Conservation (phyloP, 2,113 vertebrate genomes). For the Planiliza haematocheilus region DNA sequence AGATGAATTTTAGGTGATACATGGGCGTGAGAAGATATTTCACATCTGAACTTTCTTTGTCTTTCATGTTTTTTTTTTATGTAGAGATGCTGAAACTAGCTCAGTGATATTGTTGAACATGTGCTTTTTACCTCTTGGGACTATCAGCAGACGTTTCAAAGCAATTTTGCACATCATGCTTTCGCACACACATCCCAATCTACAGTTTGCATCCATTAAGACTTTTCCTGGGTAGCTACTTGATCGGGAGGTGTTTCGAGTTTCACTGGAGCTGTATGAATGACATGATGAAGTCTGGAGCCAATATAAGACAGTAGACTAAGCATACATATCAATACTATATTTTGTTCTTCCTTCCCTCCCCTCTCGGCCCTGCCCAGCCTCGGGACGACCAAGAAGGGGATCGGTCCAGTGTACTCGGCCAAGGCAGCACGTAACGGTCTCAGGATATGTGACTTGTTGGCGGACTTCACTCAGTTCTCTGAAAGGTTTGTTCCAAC, state of each 20-base stretch:
- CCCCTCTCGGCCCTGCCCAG: constrained; percentile 77
- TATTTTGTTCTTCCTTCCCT: constrained; percentile 2
- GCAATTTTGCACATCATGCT: too few species aligned
- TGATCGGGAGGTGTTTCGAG: neutral
- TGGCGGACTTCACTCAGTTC: constrained; percentile 95
- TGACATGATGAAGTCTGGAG: neutral
- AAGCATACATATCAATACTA: constrained; percentile 10
- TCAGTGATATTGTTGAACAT: neutral
- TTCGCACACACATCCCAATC: neutral
- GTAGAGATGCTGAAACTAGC: constrained; percentile 2
- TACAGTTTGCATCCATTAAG: neutral
- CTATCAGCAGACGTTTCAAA: too few species aligned
- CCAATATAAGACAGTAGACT: neutral
- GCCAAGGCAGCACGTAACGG: constrained; percentile 96
- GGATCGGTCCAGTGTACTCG: constrained; percentile 97
- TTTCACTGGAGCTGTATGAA: neutral
- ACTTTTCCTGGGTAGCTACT: neutral
- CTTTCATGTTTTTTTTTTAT: neutral
- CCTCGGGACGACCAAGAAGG: constrained; percentile 98
- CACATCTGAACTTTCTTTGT: neutral
- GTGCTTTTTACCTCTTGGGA: too few species aligned
- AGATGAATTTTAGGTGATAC: neutral
- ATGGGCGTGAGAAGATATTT: neutral
- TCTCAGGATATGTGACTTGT: constrained; percentile 96
- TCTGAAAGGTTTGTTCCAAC: constrained; percentile 88